phyloP scores from a whole-genome alignment of 1,140 invertebrate genomes.

The Heliconius congener region DNA sequence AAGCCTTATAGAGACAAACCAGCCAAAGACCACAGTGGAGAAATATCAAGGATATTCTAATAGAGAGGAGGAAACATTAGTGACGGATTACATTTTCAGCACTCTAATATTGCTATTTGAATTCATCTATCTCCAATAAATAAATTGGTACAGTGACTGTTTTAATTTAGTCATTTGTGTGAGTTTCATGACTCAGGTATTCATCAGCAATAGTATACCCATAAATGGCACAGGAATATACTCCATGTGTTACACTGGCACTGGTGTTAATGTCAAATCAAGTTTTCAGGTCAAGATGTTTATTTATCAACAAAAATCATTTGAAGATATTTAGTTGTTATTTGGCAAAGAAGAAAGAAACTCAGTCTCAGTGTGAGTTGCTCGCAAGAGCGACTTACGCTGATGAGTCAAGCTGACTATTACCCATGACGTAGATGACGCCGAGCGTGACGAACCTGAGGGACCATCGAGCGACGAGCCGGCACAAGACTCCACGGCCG shows the following conservation, averaged over 20 bases:
- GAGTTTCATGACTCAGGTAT: conserved; percentile 44
- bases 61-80: conserved; percentile 37
- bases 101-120: conserved; percentile 41
- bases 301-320: conserved; percentile 41
- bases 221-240: conserved; percentile 50
- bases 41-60: conserved; percentile 29
- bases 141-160: conserved; percentile 40
- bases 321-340: conserved; percentile 22
- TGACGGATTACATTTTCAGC: conserved; percentile 16
- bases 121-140: conserved; percentile 37
- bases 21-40: conserved; percentile 13
- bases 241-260: conserved; percentile 56
- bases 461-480: conserved; percentile 51
- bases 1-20: conserved; percentile 18
- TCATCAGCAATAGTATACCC: conserved; percentile 49
- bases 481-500: conserved; percentile 46
- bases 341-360: conserved; percentile 46
- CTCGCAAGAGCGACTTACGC: conserved; percentile 67
- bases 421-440: conserved; percentile 73
- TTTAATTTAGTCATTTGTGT: conserved; percentile 41
- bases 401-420: conserved; percentile 56
- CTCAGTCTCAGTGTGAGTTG: conserved; percentile 66
- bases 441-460: conserved; percentile 52
- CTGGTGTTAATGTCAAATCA: conserved; percentile 78
- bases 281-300: conserved; percentile 78